Percentiles rank a stretch among this genome's conserved stretches.
Evolutionary conservation across 2,888 invertebrate genomes (phyloP).

Genomic region (Balanococcus diminutus): DNA sequence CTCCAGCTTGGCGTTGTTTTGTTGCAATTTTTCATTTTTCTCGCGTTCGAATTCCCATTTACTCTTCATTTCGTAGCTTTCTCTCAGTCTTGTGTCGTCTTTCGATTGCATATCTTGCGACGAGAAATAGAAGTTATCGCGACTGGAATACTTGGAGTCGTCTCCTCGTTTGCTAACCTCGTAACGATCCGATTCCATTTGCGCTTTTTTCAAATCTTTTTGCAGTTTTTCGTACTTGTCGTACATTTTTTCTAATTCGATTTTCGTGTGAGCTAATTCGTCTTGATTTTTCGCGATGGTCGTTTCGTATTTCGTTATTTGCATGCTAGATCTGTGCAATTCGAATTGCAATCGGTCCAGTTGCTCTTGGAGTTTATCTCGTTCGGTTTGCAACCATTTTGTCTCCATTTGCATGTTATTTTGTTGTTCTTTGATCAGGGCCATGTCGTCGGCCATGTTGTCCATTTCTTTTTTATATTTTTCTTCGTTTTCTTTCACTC

Average conservation of each 20-base stretch:
- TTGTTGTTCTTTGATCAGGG: constrained; percentile 82
- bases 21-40: constrained; percentile 74
- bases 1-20: constrained; percentile 77
- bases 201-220: constrained; percentile 79
- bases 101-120: constrained; percentile 73
- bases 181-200: constrained; percentile 75
- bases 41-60: constrained; percentile 76
- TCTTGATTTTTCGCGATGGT: constrained; percentile 88
- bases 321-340: constrained; percentile 83
- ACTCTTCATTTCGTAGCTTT: constrained; percentile 73
- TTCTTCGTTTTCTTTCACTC: constrained; percentile 89
- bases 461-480: constrained; percentile 86
- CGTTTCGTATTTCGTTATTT: constrained; percentile 82
- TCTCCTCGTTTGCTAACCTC: constrained; percentile 80
- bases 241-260: constrained; percentile 88
- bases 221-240: constrained; percentile 88
- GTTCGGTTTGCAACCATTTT: constrained; percentile 79
- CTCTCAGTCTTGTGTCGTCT: constrained; percentile 63
- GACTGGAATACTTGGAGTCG: constrained; percentile 71
- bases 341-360: constrained; percentile 84
- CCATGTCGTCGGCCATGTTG: constrained; percentile 77
- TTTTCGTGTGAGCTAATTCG: constrained; percentile 82
- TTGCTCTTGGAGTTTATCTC: constrained; percentile 84
- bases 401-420: constrained; percentile 87
- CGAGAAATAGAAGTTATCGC: constrained; percentile 60